phyloP scores from a whole-genome alignment of 2,888 invertebrate genomes.

The Cheilosia vernalis region DNA sequence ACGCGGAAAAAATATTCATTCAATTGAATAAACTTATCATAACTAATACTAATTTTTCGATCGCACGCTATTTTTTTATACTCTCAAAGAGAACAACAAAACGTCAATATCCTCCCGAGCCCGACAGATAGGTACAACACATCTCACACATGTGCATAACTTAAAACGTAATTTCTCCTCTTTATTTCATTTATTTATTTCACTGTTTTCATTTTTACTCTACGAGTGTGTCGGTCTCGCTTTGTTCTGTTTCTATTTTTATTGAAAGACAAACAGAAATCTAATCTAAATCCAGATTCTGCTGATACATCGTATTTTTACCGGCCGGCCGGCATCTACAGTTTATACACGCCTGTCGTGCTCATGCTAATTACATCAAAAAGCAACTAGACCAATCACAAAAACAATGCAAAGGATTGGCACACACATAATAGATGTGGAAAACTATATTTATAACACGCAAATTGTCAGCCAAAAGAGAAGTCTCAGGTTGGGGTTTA shows the following conservation, averaged over 20 bases:
- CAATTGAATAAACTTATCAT: constrained; percentile 2
- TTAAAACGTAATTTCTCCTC: constrained; percentile 23
- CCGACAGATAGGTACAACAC: constrained; percentile 16
- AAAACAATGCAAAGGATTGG: background rate
- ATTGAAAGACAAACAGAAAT: constrained; percentile 27
- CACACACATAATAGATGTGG: background rate
- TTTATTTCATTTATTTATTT: constrained; percentile 7
- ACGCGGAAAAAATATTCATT: background rate
- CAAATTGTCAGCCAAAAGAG: constrained; percentile 7
- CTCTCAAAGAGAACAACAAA: background rate
- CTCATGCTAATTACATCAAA: constrained; percentile 28
- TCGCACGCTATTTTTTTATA: too few relatives aligned
- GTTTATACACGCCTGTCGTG: constrained; percentile 1
- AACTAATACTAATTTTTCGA: constrained; percentile 11
- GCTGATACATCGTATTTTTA: constrained; percentile 24
- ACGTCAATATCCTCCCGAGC: constrained; percentile 32
- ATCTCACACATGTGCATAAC: constrained; percentile 5
- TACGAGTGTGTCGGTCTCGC: background rate
- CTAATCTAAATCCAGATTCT: constrained; percentile 10
- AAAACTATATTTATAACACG: constrained; percentile 22
- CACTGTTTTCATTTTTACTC: constrained; percentile 12
- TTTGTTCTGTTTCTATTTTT: background rate
- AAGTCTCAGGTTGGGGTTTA: background rate
- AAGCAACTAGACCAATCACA: constrained; percentile 6
- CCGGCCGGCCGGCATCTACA: constrained; percentile 28